Evolutionary conservation across 2,888 invertebrate genomes (phyloP).

Genomic region (Drosophila putrida): DNA sequence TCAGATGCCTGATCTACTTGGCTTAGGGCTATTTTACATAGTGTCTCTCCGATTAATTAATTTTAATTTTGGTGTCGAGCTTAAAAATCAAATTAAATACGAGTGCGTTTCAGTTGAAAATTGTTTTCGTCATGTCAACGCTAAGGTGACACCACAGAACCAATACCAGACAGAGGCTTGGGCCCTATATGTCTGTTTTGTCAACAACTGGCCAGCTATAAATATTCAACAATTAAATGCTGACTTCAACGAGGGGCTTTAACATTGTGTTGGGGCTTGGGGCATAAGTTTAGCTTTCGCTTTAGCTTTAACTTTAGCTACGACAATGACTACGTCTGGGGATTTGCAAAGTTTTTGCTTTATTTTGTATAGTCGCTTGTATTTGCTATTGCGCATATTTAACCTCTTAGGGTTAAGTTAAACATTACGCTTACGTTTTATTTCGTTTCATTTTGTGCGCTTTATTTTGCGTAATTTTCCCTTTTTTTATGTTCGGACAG

Average conservation of each 20-base stretch:
- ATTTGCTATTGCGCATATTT: constrained; percentile 74
- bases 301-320: constrained; percentile 16
- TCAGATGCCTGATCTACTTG: constrained; percentile 32
- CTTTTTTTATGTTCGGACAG: too few relatives aligned
- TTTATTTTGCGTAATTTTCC: constrained; percentile 32
- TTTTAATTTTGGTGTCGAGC: constrained; percentile 32
- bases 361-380: constrained; percentile 40
- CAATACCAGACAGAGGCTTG: constrained; percentile 18
- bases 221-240: constrained; percentile 75
- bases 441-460: constrained; percentile 59
- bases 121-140: constrained; percentile 56
- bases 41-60: constrained; percentile 40
- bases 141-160: constrained; percentile 70
- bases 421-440: constrained; percentile 72
- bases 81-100: constrained; percentile 51
- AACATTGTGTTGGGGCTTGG: constrained; percentile 17
- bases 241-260: constrained; percentile 17
- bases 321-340: constrained; percentile 9
- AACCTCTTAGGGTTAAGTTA: constrained; percentile 78
- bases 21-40: constrained; percentile 47
- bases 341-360: constrained; percentile 30
- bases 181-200: constrained; percentile 19
- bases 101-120: constrained; percentile 40
- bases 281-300: constrained; percentile 32
- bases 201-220: constrained; percentile 55